phyloP scores from a whole-genome alignment of 2,113 vertebrate species.

The Camelus dromedarius region DNA sequence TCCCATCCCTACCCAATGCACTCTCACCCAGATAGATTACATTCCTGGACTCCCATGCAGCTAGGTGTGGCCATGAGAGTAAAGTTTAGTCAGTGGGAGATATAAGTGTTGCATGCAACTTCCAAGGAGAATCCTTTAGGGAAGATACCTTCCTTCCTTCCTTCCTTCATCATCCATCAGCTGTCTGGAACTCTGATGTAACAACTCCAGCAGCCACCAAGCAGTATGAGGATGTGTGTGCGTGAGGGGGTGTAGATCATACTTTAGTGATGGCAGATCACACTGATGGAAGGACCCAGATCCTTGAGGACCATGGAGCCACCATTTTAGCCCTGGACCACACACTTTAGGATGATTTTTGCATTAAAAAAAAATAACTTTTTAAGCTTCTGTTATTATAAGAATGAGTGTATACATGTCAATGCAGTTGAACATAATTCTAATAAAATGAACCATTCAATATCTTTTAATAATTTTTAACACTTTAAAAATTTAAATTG shows the following conservation, averaged over 20 bases:
- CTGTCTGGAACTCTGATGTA: constrained; percentile 3
- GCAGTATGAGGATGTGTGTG: background rate
- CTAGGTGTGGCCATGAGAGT: background rate
- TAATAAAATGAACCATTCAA: background rate
- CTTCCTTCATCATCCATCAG: background rate
- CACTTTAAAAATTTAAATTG: background rate
- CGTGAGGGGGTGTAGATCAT: background rate
- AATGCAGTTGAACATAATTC: background rate
- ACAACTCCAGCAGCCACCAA: background rate
- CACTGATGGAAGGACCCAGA: background rate
- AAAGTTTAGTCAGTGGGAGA: background rate
- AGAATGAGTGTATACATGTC: background rate
- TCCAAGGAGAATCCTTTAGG: background rate
- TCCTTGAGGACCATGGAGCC: background rate
- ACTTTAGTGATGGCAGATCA: background rate
- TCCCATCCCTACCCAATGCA: background rate
- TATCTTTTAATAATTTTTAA: background rate
- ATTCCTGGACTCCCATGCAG: background rate
- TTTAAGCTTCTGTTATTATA: background rate
- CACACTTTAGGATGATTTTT: background rate
- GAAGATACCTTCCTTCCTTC: background rate
- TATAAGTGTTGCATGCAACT: background rate
- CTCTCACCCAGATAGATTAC: background rate
- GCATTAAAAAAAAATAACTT: background rate
- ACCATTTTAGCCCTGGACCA: background rate